Conservation (phyloP, 2,797 vertebrate species). For the Cynodonichthys magdalenae region DNA sequence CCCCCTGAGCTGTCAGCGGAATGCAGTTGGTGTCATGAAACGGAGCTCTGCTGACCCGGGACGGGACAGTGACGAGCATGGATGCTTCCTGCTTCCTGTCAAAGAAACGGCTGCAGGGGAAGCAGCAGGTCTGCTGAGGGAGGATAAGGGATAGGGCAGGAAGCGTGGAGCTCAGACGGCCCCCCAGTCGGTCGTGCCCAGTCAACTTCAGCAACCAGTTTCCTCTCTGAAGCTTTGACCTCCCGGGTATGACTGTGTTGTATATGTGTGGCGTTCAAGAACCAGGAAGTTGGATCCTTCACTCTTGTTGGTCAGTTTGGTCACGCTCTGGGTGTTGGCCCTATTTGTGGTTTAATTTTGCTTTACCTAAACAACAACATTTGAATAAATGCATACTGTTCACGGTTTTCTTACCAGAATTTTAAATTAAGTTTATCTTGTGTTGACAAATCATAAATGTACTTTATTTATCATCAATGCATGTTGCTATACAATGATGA, state of each 20-base stretch:
- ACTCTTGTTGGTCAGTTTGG: constrained; percentile 24
- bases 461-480: too few species aligned
- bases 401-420: too few species aligned
- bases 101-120: constrained; percentile 68
- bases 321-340: neutral
- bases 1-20: constrained; percentile 52
- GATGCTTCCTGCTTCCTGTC: constrained; percentile 77
- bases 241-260: constrained; percentile 30
- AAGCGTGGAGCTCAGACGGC: constrained; percentile 65
- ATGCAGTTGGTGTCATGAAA: constrained; percentile 67
- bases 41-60: constrained; percentile 44
- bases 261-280: constrained; percentile 31
- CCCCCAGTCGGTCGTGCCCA: constrained; percentile 57
- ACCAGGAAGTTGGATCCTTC: constrained; percentile 43
- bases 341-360: neutral
- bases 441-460: too few species aligned
- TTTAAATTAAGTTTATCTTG: too few species aligned
- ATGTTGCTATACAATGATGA: too few species aligned
- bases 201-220: constrained; percentile 38
- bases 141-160: constrained; percentile 75
- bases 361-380: neutral
- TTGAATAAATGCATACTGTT: neutral
- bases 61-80: constrained; percentile 63
- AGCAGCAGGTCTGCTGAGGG: constrained; percentile 61
- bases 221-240: constrained; percentile 45